These are phyloP conservation scores for Labeo catla DNA, from an alignment of 2,113 vertebrate species.

Conservation along the genomic window DNA sequence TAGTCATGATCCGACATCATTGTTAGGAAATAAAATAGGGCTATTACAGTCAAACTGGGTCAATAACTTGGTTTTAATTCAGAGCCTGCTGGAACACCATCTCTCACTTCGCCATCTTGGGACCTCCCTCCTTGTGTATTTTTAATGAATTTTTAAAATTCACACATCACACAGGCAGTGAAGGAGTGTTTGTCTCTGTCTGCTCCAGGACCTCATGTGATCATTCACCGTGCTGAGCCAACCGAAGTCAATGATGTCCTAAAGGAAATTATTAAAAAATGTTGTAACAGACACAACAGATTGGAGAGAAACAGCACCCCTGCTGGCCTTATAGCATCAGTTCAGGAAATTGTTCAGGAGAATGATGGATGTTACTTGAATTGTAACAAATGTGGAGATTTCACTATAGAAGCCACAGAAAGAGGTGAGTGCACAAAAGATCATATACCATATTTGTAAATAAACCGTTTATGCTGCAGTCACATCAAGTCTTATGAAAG, in stretches of 20 bases:
- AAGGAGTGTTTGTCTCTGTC: conserved; percentile 5
- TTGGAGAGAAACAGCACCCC: not conserved
- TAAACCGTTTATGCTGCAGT: not conserved
- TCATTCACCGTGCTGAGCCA: not conserved
- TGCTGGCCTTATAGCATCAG: not conserved
- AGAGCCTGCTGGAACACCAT: no score
- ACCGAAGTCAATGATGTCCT: not conserved
- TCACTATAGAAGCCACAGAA: not conserved
- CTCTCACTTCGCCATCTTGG: no score
- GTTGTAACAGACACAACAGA: not conserved
- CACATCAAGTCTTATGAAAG: not conserved
- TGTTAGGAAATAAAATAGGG: no score
- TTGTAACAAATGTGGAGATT: not conserved
- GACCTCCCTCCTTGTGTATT: no score
- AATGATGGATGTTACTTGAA: not conserved
- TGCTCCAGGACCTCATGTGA: conserved; percentile 19
- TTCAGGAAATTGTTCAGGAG: not conserved
- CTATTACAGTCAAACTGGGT: no score
- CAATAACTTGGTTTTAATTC: no score
- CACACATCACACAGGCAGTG: not conserved
- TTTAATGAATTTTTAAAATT: no score
- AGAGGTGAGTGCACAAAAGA: not conserved
- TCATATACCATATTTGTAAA: not conserved
- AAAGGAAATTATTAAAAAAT: not conserved
- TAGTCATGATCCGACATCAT: no score